phyloP scores from a whole-genome alignment of 1,140 invertebrate genomes.

The Cherax quadricarinatus region DNA sequence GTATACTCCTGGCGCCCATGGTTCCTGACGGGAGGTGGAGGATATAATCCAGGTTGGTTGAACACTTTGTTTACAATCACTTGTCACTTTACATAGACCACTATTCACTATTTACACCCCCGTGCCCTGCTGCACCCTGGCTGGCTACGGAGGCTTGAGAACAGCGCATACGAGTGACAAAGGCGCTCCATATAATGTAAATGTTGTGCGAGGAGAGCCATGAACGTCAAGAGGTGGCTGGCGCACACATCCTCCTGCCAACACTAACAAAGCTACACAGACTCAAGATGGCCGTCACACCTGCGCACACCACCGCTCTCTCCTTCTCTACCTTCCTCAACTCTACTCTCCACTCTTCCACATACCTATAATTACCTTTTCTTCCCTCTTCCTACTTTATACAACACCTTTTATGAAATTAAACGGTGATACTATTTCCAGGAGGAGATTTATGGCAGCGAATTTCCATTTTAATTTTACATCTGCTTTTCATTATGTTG shows the following conservation, averaged over 20 bases:
- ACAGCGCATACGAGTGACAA: background rate
- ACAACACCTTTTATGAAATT: no score
- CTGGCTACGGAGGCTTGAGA: background rate
- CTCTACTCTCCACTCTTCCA: background rate
- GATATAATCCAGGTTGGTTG: slow-evolving; percentile 24
- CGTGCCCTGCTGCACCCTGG: background rate
- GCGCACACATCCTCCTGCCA: slow-evolving; percentile 14
- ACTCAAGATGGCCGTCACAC: slow-evolving; percentile 38
- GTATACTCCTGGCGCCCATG: slow-evolving; percentile 36
- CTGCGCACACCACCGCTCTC: slow-evolving; percentile 17
- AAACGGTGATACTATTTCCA: no score
- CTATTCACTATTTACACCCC: slow-evolving; percentile 19
- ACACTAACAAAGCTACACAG: slow-evolving; percentile 44
- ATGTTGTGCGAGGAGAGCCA: background rate
- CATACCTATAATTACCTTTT: no score
- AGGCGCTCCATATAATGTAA: slow-evolving; percentile 17
- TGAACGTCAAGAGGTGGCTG: background rate
- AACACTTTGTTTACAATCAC: background rate
- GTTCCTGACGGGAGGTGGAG: background rate
- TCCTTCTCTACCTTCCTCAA: background rate
- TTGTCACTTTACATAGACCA: slow-evolving; percentile 16
- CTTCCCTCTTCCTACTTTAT: no score
- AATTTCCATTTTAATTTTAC: background rate
- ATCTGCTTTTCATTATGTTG: background rate
- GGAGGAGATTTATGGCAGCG: no score